phyloP scores from a whole-genome alignment of 1,140 invertebrate species.

The Drosophila watanabei region DNA sequence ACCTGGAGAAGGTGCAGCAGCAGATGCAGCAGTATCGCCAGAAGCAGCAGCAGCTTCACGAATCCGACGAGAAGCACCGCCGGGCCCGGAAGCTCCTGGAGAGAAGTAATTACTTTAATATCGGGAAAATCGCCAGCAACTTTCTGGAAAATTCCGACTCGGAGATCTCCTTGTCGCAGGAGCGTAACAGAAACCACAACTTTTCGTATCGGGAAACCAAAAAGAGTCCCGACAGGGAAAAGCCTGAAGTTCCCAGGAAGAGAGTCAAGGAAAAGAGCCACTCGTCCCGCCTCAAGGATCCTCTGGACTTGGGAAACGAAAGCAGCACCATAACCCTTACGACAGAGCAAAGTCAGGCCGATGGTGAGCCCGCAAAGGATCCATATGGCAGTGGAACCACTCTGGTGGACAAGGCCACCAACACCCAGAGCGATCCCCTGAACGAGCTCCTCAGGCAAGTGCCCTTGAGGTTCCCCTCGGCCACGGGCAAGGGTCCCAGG shows the following conservation, averaged over 20 bases:
- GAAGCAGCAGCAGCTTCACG: not conserved
- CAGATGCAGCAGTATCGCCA: not conserved
- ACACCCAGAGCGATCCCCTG: not conserved
- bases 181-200: not conserved
- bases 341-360: not conserved
- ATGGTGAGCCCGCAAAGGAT: not conserved
- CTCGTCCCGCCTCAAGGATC: not conserved
- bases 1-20: conserved; percentile 1
- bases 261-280: not conserved
- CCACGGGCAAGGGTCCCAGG: not conserved
- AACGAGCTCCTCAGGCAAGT: not conserved
- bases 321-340: conserved; percentile 32
- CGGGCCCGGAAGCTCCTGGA: not conserved
- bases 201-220: not conserved
- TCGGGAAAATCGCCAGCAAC: conserved; percentile 26
- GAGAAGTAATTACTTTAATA: conserved; percentile 15
- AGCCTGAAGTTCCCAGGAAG: not conserved
- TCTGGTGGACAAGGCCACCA: conserved; percentile 18
- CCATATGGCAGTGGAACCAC: not conserved
- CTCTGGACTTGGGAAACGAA: not conserved
- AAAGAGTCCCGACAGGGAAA: not conserved
- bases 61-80: not conserved
- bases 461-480: not conserved
- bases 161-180: not conserved
- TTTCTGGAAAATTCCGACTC: conserved; percentile 8